Evolutionary conservation across 2,888 invertebrate species (phyloP), one percentile per base, ranked within the genome.

Genomic region (Syrphus vitripennis): DNA sequence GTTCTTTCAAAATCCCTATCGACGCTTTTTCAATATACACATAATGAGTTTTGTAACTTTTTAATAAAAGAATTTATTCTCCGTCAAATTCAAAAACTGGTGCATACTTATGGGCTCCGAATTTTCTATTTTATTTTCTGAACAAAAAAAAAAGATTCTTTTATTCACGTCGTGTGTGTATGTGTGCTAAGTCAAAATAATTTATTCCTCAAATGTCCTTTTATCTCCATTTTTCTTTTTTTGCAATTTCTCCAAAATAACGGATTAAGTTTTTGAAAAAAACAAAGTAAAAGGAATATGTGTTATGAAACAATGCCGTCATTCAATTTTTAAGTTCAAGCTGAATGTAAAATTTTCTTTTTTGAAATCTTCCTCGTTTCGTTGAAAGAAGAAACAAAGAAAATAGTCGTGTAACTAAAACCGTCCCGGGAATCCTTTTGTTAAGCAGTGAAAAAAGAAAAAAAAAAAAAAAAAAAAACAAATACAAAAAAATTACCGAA

Each of bases 351-450:
- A 45, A 70, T 70, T 79, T 63, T 74, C 65, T 21, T 57, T 69
- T 79, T 81, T 59, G 19, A 4, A 59, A 59, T 59, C 37, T 69
- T 81, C 74, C 63, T 74, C 63, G 67, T 57, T 65, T 65, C 12
- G 61, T 78, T 81, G 65, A 75, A 83, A 67, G 71, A 84, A 80
- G 82, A 84, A 86, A 86, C 87, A 83, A 87, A 88, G 88, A 87
- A 87, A 87, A 83, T 83, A 77, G 88, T 88, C 88, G 88, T 87
- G 88, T 88, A 88, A 88, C 88, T 88, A 87, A 88, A 88, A 87
- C 88, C 88, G 88, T 88, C 88, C 88, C 87, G 88, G 88, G 88
- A 88, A 81, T 88, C 86, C 84, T 83, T 87, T 84, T 84, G 86
- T 86, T 82, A 82, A 86, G 70, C 70, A 61, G 55, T 69, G 69